These are phyloP conservation scores for Vireo altiloquus DNA, from an alignment of 2,113 vertebrate genomes.

Conservation along the genomic window DNA sequence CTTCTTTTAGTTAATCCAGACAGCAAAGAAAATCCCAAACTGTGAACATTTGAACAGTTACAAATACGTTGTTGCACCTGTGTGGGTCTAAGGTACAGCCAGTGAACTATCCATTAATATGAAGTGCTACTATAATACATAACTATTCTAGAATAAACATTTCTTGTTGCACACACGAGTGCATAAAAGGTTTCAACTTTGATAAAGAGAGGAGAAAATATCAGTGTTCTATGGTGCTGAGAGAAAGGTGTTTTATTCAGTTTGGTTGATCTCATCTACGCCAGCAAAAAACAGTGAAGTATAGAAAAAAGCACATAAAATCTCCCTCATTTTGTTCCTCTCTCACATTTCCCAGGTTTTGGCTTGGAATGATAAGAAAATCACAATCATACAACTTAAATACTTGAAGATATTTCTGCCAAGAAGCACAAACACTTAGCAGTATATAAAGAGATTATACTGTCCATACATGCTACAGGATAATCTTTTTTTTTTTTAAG, in stretches of 20 bases:
- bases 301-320: neutral
- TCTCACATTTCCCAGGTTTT: neutral
- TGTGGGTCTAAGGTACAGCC: neutral
- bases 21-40: neutral
- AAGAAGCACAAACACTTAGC: neutral
- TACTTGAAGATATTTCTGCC: neutral
- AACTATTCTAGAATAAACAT: neutral
- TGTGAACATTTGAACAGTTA: neutral
- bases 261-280: neutral
- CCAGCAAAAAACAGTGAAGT: neutral
- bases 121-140: neutral
- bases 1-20: neutral
- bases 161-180: neutral
- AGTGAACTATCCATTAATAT: neutral
- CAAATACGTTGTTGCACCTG: neutral
- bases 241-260: neutral
- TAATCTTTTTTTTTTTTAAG: neutral
- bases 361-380: neutral
- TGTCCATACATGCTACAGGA: neutral
- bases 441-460: neutral
- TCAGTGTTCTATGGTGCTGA: neutral
- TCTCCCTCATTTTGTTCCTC: neutral
- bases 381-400: neutral
- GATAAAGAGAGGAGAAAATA: neutral
- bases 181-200: neutral